Base-by-base conservation (phyloP, 2,888 invertebrate genomes). In the Sarcophaga subvicina region DNA sequence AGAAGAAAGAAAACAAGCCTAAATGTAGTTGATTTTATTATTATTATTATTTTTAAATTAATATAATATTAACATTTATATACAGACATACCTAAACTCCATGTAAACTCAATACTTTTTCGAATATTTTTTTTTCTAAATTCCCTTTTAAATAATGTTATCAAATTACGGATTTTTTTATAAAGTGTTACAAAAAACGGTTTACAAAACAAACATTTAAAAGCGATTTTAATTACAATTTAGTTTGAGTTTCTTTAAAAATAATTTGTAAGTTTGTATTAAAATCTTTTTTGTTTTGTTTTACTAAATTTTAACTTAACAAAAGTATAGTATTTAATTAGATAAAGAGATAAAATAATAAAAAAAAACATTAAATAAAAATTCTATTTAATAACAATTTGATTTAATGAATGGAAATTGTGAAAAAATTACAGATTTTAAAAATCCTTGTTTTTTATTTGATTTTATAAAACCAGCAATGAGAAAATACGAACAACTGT, bases 11-110 rank as follows among this genome's bases (percentile, higher is more conserved):
- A 37, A 37, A 37, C 27, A 20, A 69, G 49, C 37, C 73, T 77
- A 77, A 80, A 73, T 80, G 77, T 83, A 83, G 83, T 80, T 77
- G 80, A 67, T 77, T 83, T 86, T 77, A 80, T 72, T 86, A 77
- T n/a, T 66, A 17, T 37, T 37, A 37, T 37, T 71, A 59, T 49
- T 54, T 54, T 76, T 66, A 86, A 76, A 63, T 54, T 77, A 73
- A 85, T 72, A 70, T 63, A 60, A 64, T 12, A 47, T 67, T 54
- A 14, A 54, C 14, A 54, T 54, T 64, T 75, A 64, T 49, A 63
- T 37, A 73, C 66, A 54, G 11, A 14, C 14, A 54, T 54, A 54
- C 54, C 12, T 54, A 54, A 14, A 54, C 17, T 14, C 3, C 17
- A 54, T 17, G 5, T 54, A 54, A 14, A 54, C 54, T 14, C 54